Evolutionary conservation across 2,797 vertebrate species (phyloP), one percentile per base, ranked within the genome.

Genomic region (Columba guinea): DNA sequence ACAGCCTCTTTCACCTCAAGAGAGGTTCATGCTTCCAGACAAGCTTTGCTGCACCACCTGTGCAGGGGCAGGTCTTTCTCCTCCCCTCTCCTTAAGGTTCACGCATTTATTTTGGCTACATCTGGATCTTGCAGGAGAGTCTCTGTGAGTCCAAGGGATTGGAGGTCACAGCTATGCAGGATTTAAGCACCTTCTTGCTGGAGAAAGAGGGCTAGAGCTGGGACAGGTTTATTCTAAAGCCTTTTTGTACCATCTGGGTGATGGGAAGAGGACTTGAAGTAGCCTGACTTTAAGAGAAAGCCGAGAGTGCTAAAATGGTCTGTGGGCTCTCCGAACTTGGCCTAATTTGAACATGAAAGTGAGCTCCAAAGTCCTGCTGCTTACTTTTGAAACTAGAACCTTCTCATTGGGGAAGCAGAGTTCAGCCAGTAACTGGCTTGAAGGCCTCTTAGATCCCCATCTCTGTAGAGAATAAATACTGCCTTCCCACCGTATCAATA

Each of bases 261-360:
- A 41, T 71, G 30, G 7, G 69, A 59, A 71, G 51, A 59, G 52
- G 71, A 34, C 34, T 78, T 78, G 75, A 62, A 5, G 23, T 11
- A 67, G 63, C 41, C 85, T n/a, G 69, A 68, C 77, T 88, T 56
- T 6, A 62, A 48, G 69, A 84, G 80, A 68, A 83, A 91, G 68
- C 75, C 74, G 23, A 5, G 56, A 5, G 53, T 4, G n/a, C 77
- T 64, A 41, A 87, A 89, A 87, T 5, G 52, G 37, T 70, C 89
- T 89, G 70, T 8, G 37, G 89, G 87, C 78, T 62, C 81, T 86
- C 83, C 55, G 41, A 58, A 84, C 69, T 22, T 53, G 82, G 73
- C 79, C 79, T 86, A 35, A 90, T 89, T 76, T 88, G 85, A 82
- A 73, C 69, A 93, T 89, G 74, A 76, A 94, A 92, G 87, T 0